Evolutionary conservation across 2,888 invertebrate genomes (phyloP), one percentile per base, ranked within the genome.

Genomic region (Lasius fuliginosus): DNA sequence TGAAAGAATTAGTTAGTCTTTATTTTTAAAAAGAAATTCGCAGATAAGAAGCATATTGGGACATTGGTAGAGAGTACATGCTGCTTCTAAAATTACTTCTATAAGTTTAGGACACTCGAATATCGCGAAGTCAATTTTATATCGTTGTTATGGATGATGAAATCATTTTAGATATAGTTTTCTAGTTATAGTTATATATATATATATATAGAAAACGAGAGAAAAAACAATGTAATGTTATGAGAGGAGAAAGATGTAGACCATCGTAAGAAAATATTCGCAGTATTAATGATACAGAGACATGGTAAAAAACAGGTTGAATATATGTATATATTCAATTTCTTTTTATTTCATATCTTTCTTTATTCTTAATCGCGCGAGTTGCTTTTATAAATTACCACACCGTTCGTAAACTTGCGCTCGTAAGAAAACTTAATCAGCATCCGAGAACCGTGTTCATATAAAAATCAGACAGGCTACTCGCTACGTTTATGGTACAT

Each of bases 341-440:
- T 53, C 4, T 53, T n/a, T 18, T 56, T 11, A 8, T 67, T 36
- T 76, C 27, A 40, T 23, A 27, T 9, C 23, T 23, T 65, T 33
- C 30, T 33, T 42, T 11, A 9, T 42, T 42, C 27, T 15, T n/a
- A 68, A 18, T 3, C 40, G 36, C 36, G 5, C 36, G 30, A 68
- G 23, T 30, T 15, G 23, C 42, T 62, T 27, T 56, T 56, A 77
- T 23, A 30, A 65, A 68, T 68, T 68, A 6, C 30, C 11, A 30
- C 3, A 42, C 40, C 30, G 30, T 53, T 56, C 15, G n/a, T 56
- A 18, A 30, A 58, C 53, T 49, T 8, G 53, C n/a, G 53, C 53
- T 53, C 49, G 49, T 53, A 27, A 56, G 33, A 71, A 56, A 71
- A 53, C 4, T 74, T 60, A 49, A 75, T 40, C 49, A 27, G 15